Percentiles rank a stretch among this genome's conserved stretches.
Evolutionary conservation across 2,888 invertebrate genomes (phyloP).

Genomic region (Pandemis cinnamomeana): DNA sequence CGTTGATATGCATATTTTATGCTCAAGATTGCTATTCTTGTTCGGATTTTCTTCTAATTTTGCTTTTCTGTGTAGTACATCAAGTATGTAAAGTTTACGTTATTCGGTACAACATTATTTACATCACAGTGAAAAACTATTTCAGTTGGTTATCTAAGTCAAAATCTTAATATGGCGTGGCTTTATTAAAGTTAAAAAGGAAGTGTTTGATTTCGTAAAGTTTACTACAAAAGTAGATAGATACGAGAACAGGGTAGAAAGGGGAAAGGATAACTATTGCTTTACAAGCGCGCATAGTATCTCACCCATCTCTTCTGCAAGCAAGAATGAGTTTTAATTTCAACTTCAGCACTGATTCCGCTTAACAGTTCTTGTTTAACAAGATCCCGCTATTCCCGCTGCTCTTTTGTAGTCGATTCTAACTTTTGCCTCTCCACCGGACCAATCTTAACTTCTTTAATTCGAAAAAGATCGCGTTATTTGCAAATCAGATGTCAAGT

Average conservation of each 20-base stretch:
- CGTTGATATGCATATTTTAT: constrained; percentile 31
- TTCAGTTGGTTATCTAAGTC: too few species aligned
- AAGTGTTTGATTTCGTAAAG: too few species aligned
- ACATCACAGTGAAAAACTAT: too few species aligned
- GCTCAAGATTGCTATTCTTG: constrained; percentile 8
- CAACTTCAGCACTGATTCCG: constrained; percentile 70
- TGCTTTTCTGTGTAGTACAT: not conserved
- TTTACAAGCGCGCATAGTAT: constrained; percentile 8
- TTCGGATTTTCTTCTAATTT: constrained; percentile 8
- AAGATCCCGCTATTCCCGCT: constrained; percentile 65
- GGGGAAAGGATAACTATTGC: constrained; percentile 7
- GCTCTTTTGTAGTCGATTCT: constrained; percentile 65
- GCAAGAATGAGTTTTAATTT: constrained; percentile 70
- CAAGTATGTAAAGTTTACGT: not conserved
- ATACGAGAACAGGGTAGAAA: not conserved
- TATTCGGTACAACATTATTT: not conserved
- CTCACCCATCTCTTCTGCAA: constrained; percentile 50
- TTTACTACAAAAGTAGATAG: too few species aligned
- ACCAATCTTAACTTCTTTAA: constrained; percentile 69
- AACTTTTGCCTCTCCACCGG: constrained; percentile 53
- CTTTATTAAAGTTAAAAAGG: too few species aligned
- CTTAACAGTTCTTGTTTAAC: constrained; percentile 70
- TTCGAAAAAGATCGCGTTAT: constrained; percentile 61
- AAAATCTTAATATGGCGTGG: too few species aligned
- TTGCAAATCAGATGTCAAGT: constrained; percentile 48